A percentile compares a stretch with the other conserved stretches of the same genome.
Conservation (phyloP, 2,797 vertebrate species). For the Adrianichthys oophorus region DNA sequence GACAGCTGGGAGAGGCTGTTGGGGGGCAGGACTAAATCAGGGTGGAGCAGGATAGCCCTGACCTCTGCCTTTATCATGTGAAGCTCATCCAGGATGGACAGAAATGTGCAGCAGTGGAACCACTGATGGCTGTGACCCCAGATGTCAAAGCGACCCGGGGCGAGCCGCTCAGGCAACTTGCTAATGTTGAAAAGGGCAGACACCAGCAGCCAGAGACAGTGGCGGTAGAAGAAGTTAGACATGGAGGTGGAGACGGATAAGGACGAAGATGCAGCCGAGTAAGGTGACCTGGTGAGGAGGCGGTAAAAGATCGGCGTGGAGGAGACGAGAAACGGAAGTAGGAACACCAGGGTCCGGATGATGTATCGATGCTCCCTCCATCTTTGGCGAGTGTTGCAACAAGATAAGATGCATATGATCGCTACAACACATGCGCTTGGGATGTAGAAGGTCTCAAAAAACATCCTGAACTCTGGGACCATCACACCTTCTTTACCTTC, state of each 20-base stretch:
- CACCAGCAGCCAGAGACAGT: constrained; percentile 81
- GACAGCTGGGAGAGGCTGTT: constrained; percentile 33
- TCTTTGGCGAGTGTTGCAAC: constrained; percentile 80
- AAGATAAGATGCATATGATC: constrained; percentile 78
- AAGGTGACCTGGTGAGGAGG: constrained; percentile 66
- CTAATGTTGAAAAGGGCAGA: constrained; percentile 82
- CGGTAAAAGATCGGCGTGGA: constrained; percentile 81
- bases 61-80: constrained; percentile 82
- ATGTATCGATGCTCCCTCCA: constrained; percentile 79
- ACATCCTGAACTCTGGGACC: constrained; percentile 34
- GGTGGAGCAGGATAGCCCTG: constrained; percentile 68
- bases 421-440: constrained; percentile 77
- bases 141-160: constrained; percentile 80
- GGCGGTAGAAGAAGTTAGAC: constrained; percentile 75
- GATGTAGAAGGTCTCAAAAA: constrained; percentile 79
- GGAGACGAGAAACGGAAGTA: constrained; percentile 79
- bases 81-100: constrained; percentile 83
- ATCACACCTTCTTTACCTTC: background rate
- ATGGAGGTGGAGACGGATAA: constrained; percentile 53
- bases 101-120: constrained; percentile 83
- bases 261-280: constrained; percentile 42
- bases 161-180: constrained; percentile 80
- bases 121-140: constrained; percentile 85
- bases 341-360: constrained; percentile 82
- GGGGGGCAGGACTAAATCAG: constrained; percentile 51